Evolutionary conservation across 2,113 vertebrate genomes (phyloP), one percentile per base, ranked within the genome.

Genomic region (Coregonus clupeaformis): DNA sequence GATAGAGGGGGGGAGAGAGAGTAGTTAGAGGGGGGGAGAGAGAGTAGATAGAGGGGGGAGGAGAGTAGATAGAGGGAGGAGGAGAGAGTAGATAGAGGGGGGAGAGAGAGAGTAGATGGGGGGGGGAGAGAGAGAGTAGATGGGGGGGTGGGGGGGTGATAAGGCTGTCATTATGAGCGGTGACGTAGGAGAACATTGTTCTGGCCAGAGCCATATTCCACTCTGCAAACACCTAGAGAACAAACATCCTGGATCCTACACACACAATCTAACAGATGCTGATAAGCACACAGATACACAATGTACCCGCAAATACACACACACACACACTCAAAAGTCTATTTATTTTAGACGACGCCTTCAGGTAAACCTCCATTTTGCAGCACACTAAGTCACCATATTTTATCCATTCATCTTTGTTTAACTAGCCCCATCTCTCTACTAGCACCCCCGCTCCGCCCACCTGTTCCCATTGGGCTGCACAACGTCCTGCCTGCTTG

Each of bases 141-240:
- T n/a, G n/a, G n/a, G n/a, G n/a, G n/a, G n/a, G n/a, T n/a, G n/a
- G n/a, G n/a, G n/a, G n/a, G n/a, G n/a, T n/a, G n/a, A n/a, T n/a
- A 69, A 45, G 25, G 13, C 12, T 22, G 14, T 22, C 24, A 16
- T 69, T 55, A 27, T 27, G 47, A 27, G 45, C 6, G 45, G 68
- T 42, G 60, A 30, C 25, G 22, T 27, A 45, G 57, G 29, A 68
- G 74, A 24, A 68, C 30, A 36, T 69, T 72, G 66, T 68, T 32
- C 45, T 65, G 27, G 62, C 16, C 7, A 36, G 7, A 64, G 68
- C 16, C 73, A 71, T 66, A 69, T 74, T 76, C 79, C 73, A 62
- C 66, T 69, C 36, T 36, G 59, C 64, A 71, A 79, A 79, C 77
- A 64, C 72, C 74, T 71, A 69, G 78, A 65, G 9, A 70, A 73